phyloP scores from a whole-genome alignment of 2,888 invertebrate species.

The Oscheius myriophilus region DNA sequence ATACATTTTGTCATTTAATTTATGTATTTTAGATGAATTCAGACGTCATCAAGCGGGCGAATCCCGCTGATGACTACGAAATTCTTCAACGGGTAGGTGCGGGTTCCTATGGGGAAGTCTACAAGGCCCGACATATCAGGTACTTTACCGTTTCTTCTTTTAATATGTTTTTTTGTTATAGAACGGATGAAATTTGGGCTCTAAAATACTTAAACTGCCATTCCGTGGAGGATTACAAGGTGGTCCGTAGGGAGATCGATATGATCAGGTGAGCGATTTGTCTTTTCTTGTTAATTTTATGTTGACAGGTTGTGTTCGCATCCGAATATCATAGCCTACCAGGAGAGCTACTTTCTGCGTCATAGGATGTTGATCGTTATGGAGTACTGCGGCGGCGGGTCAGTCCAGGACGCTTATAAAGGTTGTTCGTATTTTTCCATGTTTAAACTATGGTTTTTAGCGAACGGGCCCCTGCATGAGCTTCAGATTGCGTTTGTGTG shows the following conservation, averaged over 20 bases:
- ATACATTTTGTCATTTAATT: background rate
- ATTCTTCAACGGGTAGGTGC: constrained; percentile 97
- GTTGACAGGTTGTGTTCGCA: constrained; percentile 80
- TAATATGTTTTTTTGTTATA: constrained; percentile 37
- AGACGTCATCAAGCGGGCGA: constrained; percentile 72
- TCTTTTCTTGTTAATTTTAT: background rate
- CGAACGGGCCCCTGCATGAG: constrained; percentile 93
- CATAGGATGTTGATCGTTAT: constrained; percentile 99
- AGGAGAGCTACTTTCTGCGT: constrained; percentile 73
- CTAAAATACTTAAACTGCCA: constrained; percentile 99
- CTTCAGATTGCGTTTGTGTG: constrained; percentile 97
- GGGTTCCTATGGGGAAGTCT: constrained; percentile 93
- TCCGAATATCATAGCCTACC: constrained; percentile 88
- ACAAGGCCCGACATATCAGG: constrained; percentile 65
- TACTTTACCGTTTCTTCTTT: constrained; percentile 9
- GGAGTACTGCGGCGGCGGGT: constrained; percentile 99
- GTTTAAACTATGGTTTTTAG: constrained; percentile 74
- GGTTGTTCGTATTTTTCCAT: constrained; percentile 41
- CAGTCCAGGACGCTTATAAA: constrained; percentile 77
- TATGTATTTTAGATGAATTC: constrained; percentile 19
- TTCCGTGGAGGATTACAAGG: constrained; percentile 95
- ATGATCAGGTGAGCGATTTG: constrained; percentile 77
- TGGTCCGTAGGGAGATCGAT: constrained; percentile 98
- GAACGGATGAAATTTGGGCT: constrained; percentile 89
- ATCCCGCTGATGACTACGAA: constrained; percentile 84